Base-by-base conservation (phyloP, 2,113 vertebrate genomes). In the Danionella cerebrum region DNA sequence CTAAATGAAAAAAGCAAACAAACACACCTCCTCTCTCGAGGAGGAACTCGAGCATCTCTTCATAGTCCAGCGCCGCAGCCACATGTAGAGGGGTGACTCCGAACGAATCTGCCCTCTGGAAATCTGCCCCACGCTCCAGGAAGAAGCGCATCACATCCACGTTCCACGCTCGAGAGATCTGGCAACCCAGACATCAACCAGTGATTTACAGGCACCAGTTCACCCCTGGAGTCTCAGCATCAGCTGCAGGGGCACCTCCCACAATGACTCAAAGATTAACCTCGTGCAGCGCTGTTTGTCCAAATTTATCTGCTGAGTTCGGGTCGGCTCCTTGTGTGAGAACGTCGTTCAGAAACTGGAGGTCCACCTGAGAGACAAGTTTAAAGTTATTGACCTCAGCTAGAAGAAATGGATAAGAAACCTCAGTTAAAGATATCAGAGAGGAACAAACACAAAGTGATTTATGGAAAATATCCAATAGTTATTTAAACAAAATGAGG, bases 81-180 rank as follows among this genome's bases (percentile, higher is more conserved):
- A 88, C 83, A 4, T 87, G 87, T 11, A 88, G 80, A 0, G 77
- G 70, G 0, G 83, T 85, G 24, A 86, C 83, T 19, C 86, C 84
- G 14, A 83, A 86, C 2, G 64, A 35, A 41, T 88, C 85, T 0
- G 76, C 65, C 2, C 18, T 48, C 27, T 52, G 59, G 18, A 84
- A 71, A 38, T 87, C 77, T 1, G 80, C 76, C 0, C 85, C 85
- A 16, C 78, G 66, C 47, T 84, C 83, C 48, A 86, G 7, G 52
- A 88, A 86, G 74, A 88, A 88, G 2, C 68, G 60, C 82, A 87
- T 83, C 38, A 87, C 82, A 12, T 86, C 83, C 55, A 85, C 81
- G 3, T 72, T 81, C 84, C 84, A 88, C 0, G 76, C 79, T 33
- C 87, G 73, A 18, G 83, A 87, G 36, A 87, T 78, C 86, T 88